Evolutionary conservation across 2,113 vertebrate genomes (phyloP), one percentile per base, ranked within the genome.

Genomic region (Ctenomys sociabilis): DNA sequence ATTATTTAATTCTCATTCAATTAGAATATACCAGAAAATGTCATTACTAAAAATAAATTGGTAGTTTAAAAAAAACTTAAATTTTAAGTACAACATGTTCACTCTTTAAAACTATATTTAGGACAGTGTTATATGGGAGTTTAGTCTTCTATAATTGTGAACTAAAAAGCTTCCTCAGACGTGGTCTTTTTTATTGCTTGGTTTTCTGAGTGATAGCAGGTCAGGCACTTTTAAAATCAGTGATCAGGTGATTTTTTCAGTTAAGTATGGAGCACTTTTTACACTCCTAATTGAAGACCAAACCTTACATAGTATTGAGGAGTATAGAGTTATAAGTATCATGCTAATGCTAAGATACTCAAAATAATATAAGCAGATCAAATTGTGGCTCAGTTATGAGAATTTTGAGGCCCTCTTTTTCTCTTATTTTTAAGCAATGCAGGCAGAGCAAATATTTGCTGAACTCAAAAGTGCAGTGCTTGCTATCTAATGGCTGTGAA

Each of bases 331-430:
- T 90, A 52, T 94, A 96, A 97, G 40, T 84, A 52, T 93, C 35
- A 73, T 85, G 14, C 78, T 93, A 96, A 80, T 72, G n/a, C 43
- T 89, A 72, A 98, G 84, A 96, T 96, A 96, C 81, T 91, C 68
- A 91, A 61, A 68, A 72, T 92, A 84, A 95, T n/a, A 0, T 81
- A 83, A 92, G 54, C 37, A 59, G 84, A 93, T 26, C 61, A 78
- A 77, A 21, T 61, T 11, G 0, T 85, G 37, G 26, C 70, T 95
- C 86, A 52, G 32, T 95, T 95, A 52, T 90, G 43, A 93, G 26
- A 92, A 12, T 70, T 32, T 86, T 84, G 1, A 43, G 43, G 1
- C 35, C 22, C 1, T 93, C 90, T 83, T 37, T 16, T n/a, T 64
- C 30, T 82, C 52, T 91, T 80, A 37, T 82, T 61, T 92, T 95